A percentile compares a stretch with the other conserved stretches of the same genome.
phyloP scores from a whole-genome alignment of 2,888 invertebrate genomes.

The Myopa testacea region DNA sequence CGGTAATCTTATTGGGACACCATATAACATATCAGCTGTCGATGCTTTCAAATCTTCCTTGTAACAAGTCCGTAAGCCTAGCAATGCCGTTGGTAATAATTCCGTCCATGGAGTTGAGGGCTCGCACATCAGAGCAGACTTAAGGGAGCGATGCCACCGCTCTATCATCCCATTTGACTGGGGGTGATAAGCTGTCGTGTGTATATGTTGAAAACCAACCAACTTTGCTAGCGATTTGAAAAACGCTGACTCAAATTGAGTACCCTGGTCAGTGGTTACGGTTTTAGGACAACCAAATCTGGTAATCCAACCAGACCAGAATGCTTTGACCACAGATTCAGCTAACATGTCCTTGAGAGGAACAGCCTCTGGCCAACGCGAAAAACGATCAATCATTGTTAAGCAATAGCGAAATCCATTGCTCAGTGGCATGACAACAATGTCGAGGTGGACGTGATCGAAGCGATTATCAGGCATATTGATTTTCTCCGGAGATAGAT shows the following conservation, averaged over 20 bases:
- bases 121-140: slow-evolving; percentile 54
- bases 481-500: slow-evolving; percentile 18
- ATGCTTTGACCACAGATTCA: slow-evolving; percentile 15
- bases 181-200: slow-evolving; percentile 61
- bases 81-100: too few species aligned
- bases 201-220: slow-evolving; percentile 19
- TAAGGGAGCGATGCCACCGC: too few species aligned
- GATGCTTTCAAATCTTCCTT: slow-evolving; percentile 53
- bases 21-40: slow-evolving; percentile 45
- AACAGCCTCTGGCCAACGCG: slow-evolving; percentile 34
- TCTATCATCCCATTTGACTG: slow-evolving; percentile 59
- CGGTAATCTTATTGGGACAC: slow-evolving; percentile 51
- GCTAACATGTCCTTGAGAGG: slow-evolving; percentile 32
- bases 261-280: slow-evolving; percentile 34
- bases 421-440: slow-evolving; percentile 26
- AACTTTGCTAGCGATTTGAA: slow-evolving; percentile 15
- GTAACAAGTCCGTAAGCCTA: slow-evolving; percentile 39
- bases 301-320: slow-evolving; percentile 23
- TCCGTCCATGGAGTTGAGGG: too few species aligned
- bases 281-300: slow-evolving; percentile 35
- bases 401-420: slow-evolving; percentile 25
- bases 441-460: slow-evolving; percentile 40
- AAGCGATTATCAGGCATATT: slow-evolving; percentile 29
- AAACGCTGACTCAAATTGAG: slow-evolving; percentile 34
- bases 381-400: slow-evolving; percentile 39